Base-by-base conservation (phyloP, 2,888 invertebrate genomes). In the Punctoribates punctum region DNA sequence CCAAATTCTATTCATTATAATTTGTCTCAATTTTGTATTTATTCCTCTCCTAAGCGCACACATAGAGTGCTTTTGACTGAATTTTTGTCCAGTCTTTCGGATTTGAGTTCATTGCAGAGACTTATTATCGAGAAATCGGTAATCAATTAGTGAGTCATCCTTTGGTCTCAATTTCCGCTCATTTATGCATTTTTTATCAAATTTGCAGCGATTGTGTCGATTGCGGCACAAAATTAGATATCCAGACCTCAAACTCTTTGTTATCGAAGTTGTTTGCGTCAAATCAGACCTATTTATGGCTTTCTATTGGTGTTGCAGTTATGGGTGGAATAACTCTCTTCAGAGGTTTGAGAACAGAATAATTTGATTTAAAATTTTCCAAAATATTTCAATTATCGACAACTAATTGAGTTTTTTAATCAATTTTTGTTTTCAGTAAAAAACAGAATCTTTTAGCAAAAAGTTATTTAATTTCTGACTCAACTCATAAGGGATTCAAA, bases 41-140 rank as follows among this genome's bases (percentile, higher is more conserved):
- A 42, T 42, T 42, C 9, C 11, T 5, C 9, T 42, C 42, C 1
- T 9, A 1, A 62, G 62, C 25, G 17, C 25, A 29, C 1, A 5
- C 23, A 62, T 62, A 27, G 62, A 25, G 5, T 17, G 15, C 62
- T 62, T 62, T 15, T 62, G 15, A 27, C 4, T 23, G 27, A 62
- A 3, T 62, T 62, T 62, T 8, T 62, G 29, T 62, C 62, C 11
- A 29, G 9, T 62, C 62, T 62, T 29, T 62, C 62, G 62, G 62
- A 62, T 3, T 62, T 62, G 15, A 62, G 62, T 62, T 62, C 62
- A 27, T 25, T 62, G 29, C 62, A 62, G 20, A 62, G 62, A 62
- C 25, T 20, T 25, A 62, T 62, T 20, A 62, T 62, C 29, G 62
- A 62, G 3, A 62, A 62, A 15, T 25, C 62, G 6, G 62, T 62